phyloP scores from a whole-genome alignment of 2,113 vertebrate genomes.

The Petrocephalus zakoni region DNA sequence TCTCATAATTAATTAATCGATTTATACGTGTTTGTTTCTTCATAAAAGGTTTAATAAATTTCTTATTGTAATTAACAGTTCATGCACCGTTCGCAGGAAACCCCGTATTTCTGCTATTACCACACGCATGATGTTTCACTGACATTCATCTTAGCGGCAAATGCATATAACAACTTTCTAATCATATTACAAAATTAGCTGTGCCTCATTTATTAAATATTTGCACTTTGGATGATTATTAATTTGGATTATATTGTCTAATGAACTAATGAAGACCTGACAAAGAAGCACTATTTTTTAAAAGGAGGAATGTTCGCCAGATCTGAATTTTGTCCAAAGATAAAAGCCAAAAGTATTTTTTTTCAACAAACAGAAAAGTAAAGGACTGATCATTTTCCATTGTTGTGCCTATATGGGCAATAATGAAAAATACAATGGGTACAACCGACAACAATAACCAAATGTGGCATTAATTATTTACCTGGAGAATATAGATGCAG shows the following conservation, averaged over 20 bases:
- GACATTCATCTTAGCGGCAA: conserved; percentile 73
- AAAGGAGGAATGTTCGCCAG: conserved; percentile 59
- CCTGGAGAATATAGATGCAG: neutral
- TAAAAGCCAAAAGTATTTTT: conserved; percentile 63
- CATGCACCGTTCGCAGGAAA: conserved; percentile 55
- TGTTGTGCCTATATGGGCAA: neutral
- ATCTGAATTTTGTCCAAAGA: conserved; percentile 73
- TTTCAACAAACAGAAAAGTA: conserved; percentile 63
- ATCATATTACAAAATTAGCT: conserved; percentile 71
- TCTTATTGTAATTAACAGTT: conserved; percentile 78
- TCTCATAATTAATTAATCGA: conserved; percentile 89
- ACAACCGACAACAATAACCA: neutral
- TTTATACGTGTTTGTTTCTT: conserved; percentile 95
- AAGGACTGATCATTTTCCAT: neutral
- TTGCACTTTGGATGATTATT: conserved; percentile 65
- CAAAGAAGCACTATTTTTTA: conserved; percentile 60
- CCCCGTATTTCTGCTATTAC: conserved; percentile 66
- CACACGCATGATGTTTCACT: conserved; percentile 66
- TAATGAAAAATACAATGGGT: neutral
- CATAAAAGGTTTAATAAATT: conserved; percentile 78
- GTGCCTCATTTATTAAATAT: conserved; percentile 69
- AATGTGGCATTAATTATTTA: neutral
- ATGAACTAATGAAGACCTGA: conserved; percentile 62
- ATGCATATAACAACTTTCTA: conserved; percentile 85
- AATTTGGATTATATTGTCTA: conserved; percentile 71